Base-by-base conservation (phyloP, 1,140 invertebrate genomes). In the Platyscapa corneri region DNA sequence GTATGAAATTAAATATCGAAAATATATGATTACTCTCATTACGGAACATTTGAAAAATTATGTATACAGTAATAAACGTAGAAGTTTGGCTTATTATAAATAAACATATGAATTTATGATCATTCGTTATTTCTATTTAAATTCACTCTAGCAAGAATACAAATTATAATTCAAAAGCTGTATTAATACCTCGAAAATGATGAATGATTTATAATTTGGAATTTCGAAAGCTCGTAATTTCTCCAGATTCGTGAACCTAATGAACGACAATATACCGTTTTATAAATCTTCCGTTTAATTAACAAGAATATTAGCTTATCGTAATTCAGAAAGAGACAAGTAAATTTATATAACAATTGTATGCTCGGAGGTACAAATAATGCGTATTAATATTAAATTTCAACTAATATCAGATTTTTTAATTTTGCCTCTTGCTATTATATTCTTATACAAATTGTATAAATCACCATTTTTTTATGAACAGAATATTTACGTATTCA, bases 51-150 rank as follows among this genome's bases (percentile, higher is more conserved):
- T 8, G 34, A 77, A 83, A 83, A 83, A 67, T 77, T 30, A 1
- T n/a, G 42, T 46, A 39, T 39, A 23, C 20, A 49, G 37, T 67
- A 84, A 78, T 70, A 23, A 70, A 67, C 49, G 39, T 56, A 70
- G 64, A 39, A 76, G 60, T n/a, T 84, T 67, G 78, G 56, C 30
- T 83, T 46, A 84, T 84, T 84, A 70, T 83, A 84, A 84, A 75
- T 84, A 84, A 78, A 84, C 60, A 78, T n/a, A n/a, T 53, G 37
- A 77, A 84, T 84, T 84, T 84, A 84, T 77, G 82, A 77, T 83
- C 82, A 65, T 84, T 84, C 75, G 60, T 84, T 84, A 84, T 84
- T 84, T 53, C 82, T 78, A 78, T 76, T 84, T 32, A 64, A 77
- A n/a, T 27, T 53, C 42, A 42, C 64, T 42, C 42, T 16, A 20